Evolutionary conservation across 2,113 vertebrate species (phyloP).

Genomic region (Clarias magur): DNA sequence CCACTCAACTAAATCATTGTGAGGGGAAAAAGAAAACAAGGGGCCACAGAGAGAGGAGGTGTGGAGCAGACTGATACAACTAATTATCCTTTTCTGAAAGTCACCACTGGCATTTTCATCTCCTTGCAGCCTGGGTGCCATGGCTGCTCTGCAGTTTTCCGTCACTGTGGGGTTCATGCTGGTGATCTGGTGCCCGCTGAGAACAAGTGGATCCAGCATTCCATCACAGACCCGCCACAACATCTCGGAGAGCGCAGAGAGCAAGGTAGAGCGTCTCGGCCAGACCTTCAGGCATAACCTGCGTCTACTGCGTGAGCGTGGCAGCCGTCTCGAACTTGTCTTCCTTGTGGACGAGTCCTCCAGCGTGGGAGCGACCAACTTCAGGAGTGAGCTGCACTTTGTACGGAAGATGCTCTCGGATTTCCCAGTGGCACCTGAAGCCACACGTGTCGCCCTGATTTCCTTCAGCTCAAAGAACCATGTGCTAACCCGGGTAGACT

Average conservation of each 20-base stretch:
- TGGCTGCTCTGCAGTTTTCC: slow-evolving; percentile 61
- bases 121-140: slow-evolving; percentile 34
- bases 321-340: slow-evolving; percentile 85
- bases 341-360: slow-evolving; percentile 98
- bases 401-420: slow-evolving; percentile 95
- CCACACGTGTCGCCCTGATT: slow-evolving; percentile 92
- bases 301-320: slow-evolving; percentile 84
- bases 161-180: slow-evolving; percentile 60
- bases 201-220: slow-evolving; percentile 52
- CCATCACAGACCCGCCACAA: slow-evolving; percentile 47
- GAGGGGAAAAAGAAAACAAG: slow-evolving; percentile 35
- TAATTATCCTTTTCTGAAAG: slow-evolving; percentile 10
- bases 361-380: slow-evolving; percentile 90
- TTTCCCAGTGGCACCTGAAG: slow-evolving; percentile 89
- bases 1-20: slow-evolving; percentile 20
- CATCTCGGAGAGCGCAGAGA: slow-evolving; percentile 76
- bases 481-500: slow-evolving; percentile 91
- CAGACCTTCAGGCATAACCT: slow-evolving; percentile 87
- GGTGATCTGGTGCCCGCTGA: slow-evolving; percentile 50
- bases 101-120: slow-evolving; percentile 2
- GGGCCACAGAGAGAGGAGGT: slow-evolving; percentile 15
- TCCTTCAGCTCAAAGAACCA: slow-evolving; percentile 95
- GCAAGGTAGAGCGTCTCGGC: slow-evolving; percentile 88
- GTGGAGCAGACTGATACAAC: slow-evolving; percentile 42
- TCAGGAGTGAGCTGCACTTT: slow-evolving; percentile 91